These are phyloP conservation scores for Galeruca laticollis DNA, from an alignment of 2,888 invertebrate genomes.

Conservation along the genomic window DNA sequence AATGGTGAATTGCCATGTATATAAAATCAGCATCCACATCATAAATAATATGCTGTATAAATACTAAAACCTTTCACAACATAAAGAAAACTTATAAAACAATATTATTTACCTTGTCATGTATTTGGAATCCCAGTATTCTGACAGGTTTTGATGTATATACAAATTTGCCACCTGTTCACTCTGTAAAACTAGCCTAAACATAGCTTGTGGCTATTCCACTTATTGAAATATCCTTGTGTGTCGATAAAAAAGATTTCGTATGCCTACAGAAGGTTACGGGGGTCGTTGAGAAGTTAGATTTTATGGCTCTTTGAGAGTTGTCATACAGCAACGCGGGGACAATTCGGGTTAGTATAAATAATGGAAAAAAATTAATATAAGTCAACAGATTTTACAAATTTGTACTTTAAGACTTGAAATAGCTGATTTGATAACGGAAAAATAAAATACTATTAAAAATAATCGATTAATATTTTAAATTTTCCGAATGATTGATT, in stretches of 20 bases:
- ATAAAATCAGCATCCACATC: too few species aligned
- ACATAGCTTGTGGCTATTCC: neutral
- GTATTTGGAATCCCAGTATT: too few species aligned
- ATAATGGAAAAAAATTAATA: constrained; percentile 23
- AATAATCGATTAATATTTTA: constrained; percentile 10
- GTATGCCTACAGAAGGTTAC: neutral
- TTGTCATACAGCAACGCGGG: neutral
- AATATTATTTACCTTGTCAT: too few species aligned
- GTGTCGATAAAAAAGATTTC: constrained; percentile 4
- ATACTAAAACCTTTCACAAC: too few species aligned
- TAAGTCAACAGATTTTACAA: constrained; percentile 3
- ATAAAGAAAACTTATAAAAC: too few species aligned
- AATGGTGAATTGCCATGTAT: too few species aligned
- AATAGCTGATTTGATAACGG: constrained; percentile 26
- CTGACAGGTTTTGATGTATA: too few species aligned
- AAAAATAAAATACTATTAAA: constrained; percentile 23
- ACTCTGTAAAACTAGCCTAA: too few species aligned
- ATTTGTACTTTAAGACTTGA: constrained; percentile 31
- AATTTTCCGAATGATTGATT: constrained; percentile 33
- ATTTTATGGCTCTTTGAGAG: neutral
- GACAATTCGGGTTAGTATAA: constrained; percentile 3
- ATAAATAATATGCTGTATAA: too few species aligned
- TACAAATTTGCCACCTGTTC: too few species aligned
- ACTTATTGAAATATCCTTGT: neutral
- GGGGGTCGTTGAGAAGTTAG: neutral